phyloP scores from a whole-genome alignment of 53 echinoderm and acorn worm species.

The Zoroaster sp. region DNA sequence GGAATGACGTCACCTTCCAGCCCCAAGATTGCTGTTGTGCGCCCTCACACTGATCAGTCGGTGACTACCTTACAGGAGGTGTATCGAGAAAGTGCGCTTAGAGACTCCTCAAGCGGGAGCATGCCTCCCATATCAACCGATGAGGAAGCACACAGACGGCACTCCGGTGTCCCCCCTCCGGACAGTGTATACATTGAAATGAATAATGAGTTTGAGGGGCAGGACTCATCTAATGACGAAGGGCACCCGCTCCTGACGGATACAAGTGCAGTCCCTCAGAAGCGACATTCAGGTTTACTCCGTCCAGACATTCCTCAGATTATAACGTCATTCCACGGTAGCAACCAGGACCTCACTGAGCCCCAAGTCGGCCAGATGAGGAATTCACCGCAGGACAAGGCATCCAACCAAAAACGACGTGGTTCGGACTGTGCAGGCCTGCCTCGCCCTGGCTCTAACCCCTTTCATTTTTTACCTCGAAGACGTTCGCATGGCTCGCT shows the following conservation, averaged over 20 bases:
- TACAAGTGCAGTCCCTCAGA: not conserved
- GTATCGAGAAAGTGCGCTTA: slow-evolving; percentile 56
- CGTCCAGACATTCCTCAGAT: slow-evolving; percentile 28
- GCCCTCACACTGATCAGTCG: not conserved
- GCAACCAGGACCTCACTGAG: slow-evolving; percentile 24
- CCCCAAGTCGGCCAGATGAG: slow-evolving; percentile 33
- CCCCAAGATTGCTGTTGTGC: slow-evolving; percentile 13
- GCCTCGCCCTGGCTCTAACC: slow-evolving; percentile 38
- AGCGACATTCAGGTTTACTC: not conserved
- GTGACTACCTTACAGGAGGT: slow-evolving; percentile 52
- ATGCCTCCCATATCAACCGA: not conserved
- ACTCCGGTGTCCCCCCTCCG: not conserved
- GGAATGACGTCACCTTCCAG: not conserved
- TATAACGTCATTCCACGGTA: slow-evolving; percentile 46
- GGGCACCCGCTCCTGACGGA: slow-evolving; percentile 7
- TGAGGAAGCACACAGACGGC: not conserved
- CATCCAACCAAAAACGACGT: not conserved
- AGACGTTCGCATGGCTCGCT: slow-evolving; percentile 42
- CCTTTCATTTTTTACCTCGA: slow-evolving; percentile 33
- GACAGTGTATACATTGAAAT: slow-evolving; percentile 21
- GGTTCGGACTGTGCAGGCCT: not conserved
- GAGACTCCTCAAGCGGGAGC: not conserved
- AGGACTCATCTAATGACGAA: not conserved
- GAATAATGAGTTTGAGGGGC: not conserved
- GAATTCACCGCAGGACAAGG: not conserved